phyloP scores from a whole-genome alignment of 2,113 vertebrate genomes.

The Clarias magur region DNA sequence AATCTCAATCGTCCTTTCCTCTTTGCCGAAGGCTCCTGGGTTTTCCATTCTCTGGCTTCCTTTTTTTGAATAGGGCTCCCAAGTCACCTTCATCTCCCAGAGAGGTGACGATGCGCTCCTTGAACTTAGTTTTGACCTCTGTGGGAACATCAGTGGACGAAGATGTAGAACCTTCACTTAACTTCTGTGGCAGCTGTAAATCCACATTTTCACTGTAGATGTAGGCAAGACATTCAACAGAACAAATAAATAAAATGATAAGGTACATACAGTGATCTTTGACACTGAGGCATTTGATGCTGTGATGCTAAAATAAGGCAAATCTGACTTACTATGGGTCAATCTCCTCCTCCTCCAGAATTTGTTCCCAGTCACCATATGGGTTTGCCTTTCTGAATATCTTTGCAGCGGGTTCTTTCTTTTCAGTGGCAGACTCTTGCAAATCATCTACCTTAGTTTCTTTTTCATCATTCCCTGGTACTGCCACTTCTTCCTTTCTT shows the following conservation, averaged over 20 bases:
- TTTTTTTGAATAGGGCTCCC: constrained; percentile 83
- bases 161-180: constrained; percentile 56
- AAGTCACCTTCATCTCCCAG: constrained; percentile 79
- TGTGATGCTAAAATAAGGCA: not conserved
- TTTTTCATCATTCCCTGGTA: constrained; percentile 51
- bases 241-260: not conserved
- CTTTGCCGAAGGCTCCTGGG: constrained; percentile 87
- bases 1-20: constrained; percentile 78
- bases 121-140: constrained; percentile 83
- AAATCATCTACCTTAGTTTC: constrained; percentile 26
- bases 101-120: constrained; percentile 89
- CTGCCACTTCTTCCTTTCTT: constrained; percentile 57
- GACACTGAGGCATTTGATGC: too few species aligned
- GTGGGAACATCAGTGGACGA: constrained; percentile 63
- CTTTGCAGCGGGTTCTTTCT: constrained; percentile 41
- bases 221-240: constrained; percentile 13
- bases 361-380: constrained; percentile 85
- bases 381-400: constrained; percentile 67
- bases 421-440: constrained; percentile 33
- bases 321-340: constrained; percentile 78
- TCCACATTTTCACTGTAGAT: constrained; percentile 81
- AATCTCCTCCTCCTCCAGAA: constrained; percentile 68
- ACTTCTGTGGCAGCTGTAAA: constrained; percentile 83
- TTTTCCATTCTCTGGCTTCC: constrained; percentile 88
- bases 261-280: not conserved